A percentile compares a stretch with the other conserved stretches of the same genome.
phyloP scores from a whole-genome alignment of 2,888 invertebrate genomes.

The Zygogramma bicolorata region DNA sequence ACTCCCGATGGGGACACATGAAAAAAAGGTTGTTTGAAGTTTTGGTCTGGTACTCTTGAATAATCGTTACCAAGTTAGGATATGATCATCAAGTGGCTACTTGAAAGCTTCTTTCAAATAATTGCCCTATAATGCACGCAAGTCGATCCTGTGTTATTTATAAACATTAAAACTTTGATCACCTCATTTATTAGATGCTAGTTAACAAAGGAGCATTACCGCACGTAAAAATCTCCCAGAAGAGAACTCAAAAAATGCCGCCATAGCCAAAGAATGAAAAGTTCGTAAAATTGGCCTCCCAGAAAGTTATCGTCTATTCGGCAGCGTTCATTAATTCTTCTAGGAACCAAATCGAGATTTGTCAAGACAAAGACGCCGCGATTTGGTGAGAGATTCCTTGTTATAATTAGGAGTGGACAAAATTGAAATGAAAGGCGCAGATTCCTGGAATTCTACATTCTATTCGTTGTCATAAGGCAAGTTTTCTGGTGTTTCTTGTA shows the following conservation, averaged over 20 bases:
- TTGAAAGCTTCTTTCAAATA: too few species aligned
- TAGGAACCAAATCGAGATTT: slow-evolving; percentile 44
- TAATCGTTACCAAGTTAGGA: too few species aligned
- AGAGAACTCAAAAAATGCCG: slow-evolving; percentile 32
- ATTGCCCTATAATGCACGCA: too few species aligned
- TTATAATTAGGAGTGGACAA: slow-evolving; percentile 37
- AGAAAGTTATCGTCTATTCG: slow-evolving; percentile 21
- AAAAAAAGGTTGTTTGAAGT: too few species aligned
- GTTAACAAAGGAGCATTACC: slow-evolving; percentile 1
- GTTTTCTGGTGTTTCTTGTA: slow-evolving; percentile 23
- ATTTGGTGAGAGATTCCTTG: slow-evolving; percentile 37
- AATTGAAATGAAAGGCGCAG: slow-evolving; percentile 22
- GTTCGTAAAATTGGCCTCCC: slow-evolving; percentile 39
- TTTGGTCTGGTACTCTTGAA: too few species aligned
- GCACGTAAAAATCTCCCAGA: background rate
- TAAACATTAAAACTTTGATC: background rate
- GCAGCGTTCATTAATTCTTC: slow-evolving; percentile 44
- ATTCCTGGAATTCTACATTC: slow-evolving; percentile 23
- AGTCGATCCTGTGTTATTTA: background rate
- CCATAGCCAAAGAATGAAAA: slow-evolving; percentile 25
- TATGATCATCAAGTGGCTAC: too few species aligned
- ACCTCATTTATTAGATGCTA: background rate
- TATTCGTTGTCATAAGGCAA: slow-evolving; percentile 8
- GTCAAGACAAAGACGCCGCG: slow-evolving; percentile 38
- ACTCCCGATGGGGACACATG: too few species aligned